Base-by-base conservation (phyloP, 2,888 invertebrate genomes). In the Drosophila paranaensis region DNA sequence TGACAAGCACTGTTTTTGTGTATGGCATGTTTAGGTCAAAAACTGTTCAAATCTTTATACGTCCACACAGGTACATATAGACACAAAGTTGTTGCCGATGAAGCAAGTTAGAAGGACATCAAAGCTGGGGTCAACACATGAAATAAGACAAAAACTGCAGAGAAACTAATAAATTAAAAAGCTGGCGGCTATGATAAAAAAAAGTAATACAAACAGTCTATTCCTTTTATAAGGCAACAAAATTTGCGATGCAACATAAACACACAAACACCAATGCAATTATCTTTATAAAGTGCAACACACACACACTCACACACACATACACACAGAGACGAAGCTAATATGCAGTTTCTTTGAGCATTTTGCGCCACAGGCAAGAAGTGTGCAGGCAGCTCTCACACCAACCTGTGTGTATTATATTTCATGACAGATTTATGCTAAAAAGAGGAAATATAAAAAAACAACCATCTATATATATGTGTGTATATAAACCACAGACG, bases 371-470 rank as follows among this genome's bases (percentile, higher is more conserved):
- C 30, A 37, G 61, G 78, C 57, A 62, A 51, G 42, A 76, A 51
- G 50, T 51, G 30, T 40, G 20, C 39, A 14, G 33, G 9, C 30
- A 10, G 2, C 43, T 8, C 48, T 14, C 33, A 16, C 16, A n/a
- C 39, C 11, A 10, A 10, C 25, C 14, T 25, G 37, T 45, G 42
- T 51, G 48, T 71, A 60, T 82, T 71, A 69, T 72, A 60, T 78
- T 78, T 83, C 68, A 70, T 73, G 70, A 62, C 89, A 86, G 83
- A 88, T 86, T 83, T 83, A 88, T 88, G 89, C 66, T 54, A 39
- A 51, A 60, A 74, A 62, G 8, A 33, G 25, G 35, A 35, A 48
- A 33, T 25, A 57, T 45, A 45, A 40, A 65, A 45, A 64, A 45
- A 8, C 39, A 39, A 39, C 14, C 10, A 39, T 39, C 39, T 39